phyloP scores from a whole-genome alignment of 2,113 vertebrate species.

The Rhombomys opimus region DNA sequence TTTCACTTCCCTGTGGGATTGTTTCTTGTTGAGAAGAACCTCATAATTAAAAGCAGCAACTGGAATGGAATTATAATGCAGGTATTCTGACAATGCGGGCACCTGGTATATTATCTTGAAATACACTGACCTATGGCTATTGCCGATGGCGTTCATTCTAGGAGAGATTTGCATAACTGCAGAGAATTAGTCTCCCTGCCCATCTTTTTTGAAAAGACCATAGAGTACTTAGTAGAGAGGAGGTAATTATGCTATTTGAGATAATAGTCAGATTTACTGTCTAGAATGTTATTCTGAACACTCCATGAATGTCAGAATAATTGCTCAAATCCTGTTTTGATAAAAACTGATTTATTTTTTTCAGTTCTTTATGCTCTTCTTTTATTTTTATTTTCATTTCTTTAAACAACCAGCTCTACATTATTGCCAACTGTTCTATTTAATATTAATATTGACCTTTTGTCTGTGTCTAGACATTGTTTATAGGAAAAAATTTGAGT shows the following conservation, averaged over 20 bases:
- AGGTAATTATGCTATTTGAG: conserved; percentile 80
- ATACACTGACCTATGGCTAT: conserved; percentile 76
- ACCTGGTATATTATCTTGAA: conserved; percentile 79
- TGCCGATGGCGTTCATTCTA: conserved; percentile 73
- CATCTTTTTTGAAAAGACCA: conserved; percentile 78
- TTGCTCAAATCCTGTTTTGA: conserved; percentile 76
- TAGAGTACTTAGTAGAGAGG: conserved; percentile 75
- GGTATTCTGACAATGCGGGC: conserved; percentile 79
- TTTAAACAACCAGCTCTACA: background rate
- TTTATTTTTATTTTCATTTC: conserved; percentile 52
- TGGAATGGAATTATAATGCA: conserved; percentile 72
- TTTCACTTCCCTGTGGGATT: conserved; percentile 77
- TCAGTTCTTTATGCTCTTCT: conserved; percentile 58
- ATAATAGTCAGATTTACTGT: conserved; percentile 81
- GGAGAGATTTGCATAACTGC: conserved; percentile 73
- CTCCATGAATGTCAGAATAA: conserved; percentile 74
- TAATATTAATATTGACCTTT: conserved; percentile 66
- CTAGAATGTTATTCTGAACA: conserved; percentile 75
- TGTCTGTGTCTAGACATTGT: conserved; percentile 33
- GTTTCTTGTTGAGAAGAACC: conserved; percentile 77
- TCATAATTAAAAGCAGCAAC: conserved; percentile 82
- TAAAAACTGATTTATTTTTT: conserved; percentile 76
- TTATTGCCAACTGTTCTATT: conserved; percentile 49
- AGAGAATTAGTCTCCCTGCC: conserved; percentile 67
- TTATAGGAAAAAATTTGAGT: conserved; percentile 37